These are phyloP conservation scores for Anolis apletophallus DNA, from an alignment of 2,797 vertebrate genomes.

Conservation along the genomic window DNA sequence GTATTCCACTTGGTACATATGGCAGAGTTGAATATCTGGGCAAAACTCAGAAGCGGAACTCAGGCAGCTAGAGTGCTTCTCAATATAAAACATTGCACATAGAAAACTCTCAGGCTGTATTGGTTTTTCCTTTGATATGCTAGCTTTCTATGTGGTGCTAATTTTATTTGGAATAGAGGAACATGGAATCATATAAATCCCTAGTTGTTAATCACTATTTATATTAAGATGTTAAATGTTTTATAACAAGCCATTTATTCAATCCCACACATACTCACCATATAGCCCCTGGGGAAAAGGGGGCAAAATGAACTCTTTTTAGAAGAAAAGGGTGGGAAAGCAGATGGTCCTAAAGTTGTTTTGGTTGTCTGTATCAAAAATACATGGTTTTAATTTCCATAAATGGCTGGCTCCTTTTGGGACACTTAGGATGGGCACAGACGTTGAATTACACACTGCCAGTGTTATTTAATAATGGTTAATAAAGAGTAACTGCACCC, in stretches of 20 bases:
- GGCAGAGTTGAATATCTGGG: not conserved
- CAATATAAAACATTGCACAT: not conserved
- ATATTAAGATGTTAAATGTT: too few relatives aligned
- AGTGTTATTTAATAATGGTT: not conserved
- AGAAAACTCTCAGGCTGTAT: too few relatives aligned
- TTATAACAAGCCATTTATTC: not conserved
- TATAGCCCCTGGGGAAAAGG: not conserved
- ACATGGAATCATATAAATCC: not conserved
- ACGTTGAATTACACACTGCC: not conserved
- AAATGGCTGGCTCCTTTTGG: constrained; percentile 8
- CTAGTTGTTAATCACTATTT: too few relatives aligned
- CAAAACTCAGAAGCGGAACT: not conserved
- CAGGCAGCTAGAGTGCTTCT: not conserved
- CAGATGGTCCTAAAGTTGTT: not conserved
- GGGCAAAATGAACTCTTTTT: not conserved
- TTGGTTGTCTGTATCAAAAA: not conserved
- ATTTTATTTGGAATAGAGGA: not conserved
- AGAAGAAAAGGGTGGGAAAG: not conserved
- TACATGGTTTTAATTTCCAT: not conserved
- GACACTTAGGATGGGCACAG: not conserved
- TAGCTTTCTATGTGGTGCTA: not conserved
- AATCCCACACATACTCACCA: not conserved
- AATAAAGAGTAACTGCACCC: not conserved
- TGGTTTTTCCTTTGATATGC: not conserved
- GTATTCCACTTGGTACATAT: not conserved